Percentiles rank a stretch among this genome's conserved stretches.
Conservation (phyloP, 2,797 vertebrate species). For the Sebastes hubbsi region DNA sequence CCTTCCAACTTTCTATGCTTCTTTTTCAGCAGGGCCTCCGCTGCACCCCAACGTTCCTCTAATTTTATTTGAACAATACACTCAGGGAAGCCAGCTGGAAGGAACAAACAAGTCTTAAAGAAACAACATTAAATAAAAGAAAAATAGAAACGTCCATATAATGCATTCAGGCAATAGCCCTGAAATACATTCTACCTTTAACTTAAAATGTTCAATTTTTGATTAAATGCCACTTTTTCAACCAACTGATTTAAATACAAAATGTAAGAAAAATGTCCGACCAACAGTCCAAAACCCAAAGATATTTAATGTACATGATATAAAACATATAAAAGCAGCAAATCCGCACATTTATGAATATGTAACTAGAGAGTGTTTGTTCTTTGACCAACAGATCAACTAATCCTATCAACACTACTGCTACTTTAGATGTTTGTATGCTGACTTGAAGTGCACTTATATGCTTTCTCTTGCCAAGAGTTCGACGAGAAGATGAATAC, state of each 20-base stretch:
- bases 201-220: neutral
- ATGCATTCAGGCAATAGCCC: neutral
- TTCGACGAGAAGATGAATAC: neutral
- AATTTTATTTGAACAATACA: constrained; percentile 67
- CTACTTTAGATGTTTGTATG: neutral
- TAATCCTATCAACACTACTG: neutral
- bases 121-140: constrained; percentile 29
- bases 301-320: neutral
- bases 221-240: neutral
- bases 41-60: constrained; percentile 50
- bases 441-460: neutral
- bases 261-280: neutral
- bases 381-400: neutral
- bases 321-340: neutral
- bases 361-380: neutral
- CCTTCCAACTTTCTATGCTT: constrained; percentile 47
- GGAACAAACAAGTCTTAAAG: constrained; percentile 48
- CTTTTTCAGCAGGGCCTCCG: constrained; percentile 42
- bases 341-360: neutral
- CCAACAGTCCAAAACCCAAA: neutral
- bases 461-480: neutral
- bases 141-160: neutral
- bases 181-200: neutral
- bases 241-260: neutral
- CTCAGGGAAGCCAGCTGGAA: constrained; percentile 48